Percentiles rank a stretch among this genome's conserved stretches.
These are phyloP conservation scores for Myrmecophaga tridactyla DNA, from an alignment of 2,113 vertebrate species.

Conservation along the genomic window DNA sequence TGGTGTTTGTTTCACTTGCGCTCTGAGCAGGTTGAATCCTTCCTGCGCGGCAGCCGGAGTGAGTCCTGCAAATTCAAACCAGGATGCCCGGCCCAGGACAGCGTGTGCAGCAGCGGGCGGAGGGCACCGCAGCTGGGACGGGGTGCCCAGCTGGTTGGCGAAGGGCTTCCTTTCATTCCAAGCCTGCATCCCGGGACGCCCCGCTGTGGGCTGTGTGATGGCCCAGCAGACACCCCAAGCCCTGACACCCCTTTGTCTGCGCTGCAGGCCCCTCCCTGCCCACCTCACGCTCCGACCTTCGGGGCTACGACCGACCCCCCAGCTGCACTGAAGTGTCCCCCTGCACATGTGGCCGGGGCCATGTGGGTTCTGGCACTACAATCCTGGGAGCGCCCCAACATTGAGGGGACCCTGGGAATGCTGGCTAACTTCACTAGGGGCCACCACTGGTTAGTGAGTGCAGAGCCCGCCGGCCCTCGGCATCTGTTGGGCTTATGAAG, in stretches of 20 bases:
- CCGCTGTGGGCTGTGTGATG: too few species aligned
- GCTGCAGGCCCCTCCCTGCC: too few species aligned
- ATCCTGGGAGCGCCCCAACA: accelerated
- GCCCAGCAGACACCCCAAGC: too few species aligned
- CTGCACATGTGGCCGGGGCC: accelerated
- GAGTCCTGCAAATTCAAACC: slow-evolving; percentile 76
- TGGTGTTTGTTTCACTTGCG: slow-evolving; percentile 70
- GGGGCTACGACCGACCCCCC: too few species aligned
- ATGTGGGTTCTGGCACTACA: accelerated
- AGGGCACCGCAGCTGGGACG: too few species aligned
- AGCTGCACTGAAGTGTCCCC: neutral
- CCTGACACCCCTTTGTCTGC: too few species aligned
- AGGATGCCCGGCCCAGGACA: neutral
- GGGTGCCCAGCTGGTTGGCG: too few species aligned
- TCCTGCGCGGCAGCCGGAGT: slow-evolving; percentile 62
- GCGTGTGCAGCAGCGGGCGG: too few species aligned
- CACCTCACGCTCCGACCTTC: too few species aligned
- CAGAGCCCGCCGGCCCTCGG: accelerated
- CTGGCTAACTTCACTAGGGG: accelerated
- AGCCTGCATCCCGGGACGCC: too few species aligned
- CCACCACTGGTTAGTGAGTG: accelerated
- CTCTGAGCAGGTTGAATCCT: slow-evolving; percentile 79
- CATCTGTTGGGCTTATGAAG: accelerated
- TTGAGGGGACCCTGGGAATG: neutral
- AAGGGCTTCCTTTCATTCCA: too few species aligned